Conservation (phyloP, 2,113 vertebrate genomes). For the Ranitomeya variabilis region DNA sequence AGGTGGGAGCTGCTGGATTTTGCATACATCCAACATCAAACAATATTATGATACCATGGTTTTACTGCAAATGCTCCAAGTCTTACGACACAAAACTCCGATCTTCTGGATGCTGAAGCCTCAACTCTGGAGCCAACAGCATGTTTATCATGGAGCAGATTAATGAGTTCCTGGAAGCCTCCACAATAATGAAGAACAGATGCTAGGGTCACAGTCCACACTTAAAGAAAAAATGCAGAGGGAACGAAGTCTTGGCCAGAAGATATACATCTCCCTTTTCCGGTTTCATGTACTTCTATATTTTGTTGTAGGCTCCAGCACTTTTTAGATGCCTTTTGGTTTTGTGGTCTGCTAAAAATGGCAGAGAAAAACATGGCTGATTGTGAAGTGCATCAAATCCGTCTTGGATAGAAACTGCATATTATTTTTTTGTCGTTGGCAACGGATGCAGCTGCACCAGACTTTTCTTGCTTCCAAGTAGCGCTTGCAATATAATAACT, state of each 20-base stretch:
- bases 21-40: background rate
- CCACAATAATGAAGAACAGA: slow-evolving; percentile 43
- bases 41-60: background rate
- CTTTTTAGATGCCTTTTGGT: slow-evolving; percentile 17
- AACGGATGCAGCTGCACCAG: slow-evolving; percentile 48
- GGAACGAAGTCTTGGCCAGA: background rate
- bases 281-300: background rate
- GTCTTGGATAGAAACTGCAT: background rate
- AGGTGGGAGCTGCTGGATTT: background rate
- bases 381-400: background rate
- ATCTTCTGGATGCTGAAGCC: slow-evolving; percentile 5
- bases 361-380: background rate
- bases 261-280: slow-evolving; percentile 1
- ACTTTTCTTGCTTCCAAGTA: slow-evolving; percentile 42
- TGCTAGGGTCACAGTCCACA: slow-evolving; percentile 48
- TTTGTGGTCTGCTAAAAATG: background rate
- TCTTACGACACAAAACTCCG: background rate
- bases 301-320: background rate
- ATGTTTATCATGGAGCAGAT: slow-evolving; percentile 42
- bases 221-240: slow-evolving; percentile 35
- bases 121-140: background rate
- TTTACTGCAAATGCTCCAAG: slow-evolving; percentile 6
- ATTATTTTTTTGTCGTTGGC: slow-evolving; percentile 33
- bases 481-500: background rate
- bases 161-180: slow-evolving; percentile 48